phyloP scores from a whole-genome alignment of 2,113 vertebrate genomes.

The Pterocles burchelli region DNA sequence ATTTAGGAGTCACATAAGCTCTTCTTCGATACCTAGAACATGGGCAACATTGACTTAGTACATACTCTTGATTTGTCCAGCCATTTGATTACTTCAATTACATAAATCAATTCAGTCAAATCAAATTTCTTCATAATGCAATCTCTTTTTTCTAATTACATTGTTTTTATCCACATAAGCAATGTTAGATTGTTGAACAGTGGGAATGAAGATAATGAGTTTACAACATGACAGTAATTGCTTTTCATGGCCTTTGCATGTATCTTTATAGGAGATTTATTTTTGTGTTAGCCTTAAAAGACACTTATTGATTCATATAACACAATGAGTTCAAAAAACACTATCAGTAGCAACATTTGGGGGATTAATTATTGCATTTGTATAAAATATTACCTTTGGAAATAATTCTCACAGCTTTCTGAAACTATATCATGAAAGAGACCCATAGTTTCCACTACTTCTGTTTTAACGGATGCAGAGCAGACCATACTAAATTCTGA shows the following conservation, averaged over 20 bases:
- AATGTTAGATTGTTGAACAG: background rate
- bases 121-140: background rate
- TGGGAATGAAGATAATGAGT: background rate
- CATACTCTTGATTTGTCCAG: background rate
- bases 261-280: background rate
- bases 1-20: conserved; percentile 79
- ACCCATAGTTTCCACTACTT: conserved; percentile 79
- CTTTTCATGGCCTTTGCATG: background rate
- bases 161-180: background rate
- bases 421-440: conserved; percentile 79
- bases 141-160: background rate
- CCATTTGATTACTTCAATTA: background rate
- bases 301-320: background rate
- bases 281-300: background rate
- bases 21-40: conserved; percentile 75
- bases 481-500: conserved; percentile 76
- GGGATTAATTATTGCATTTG: background rate
- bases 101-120: background rate
- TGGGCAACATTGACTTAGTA: background rate
- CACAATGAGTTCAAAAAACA: background rate
- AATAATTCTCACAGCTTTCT: conserved; percentile 79
- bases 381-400: conserved; percentile 74
- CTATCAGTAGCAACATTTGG: background rate
- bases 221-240: background rate
- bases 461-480: conserved; percentile 69